Percentiles rank a stretch among this genome's conserved stretches.
Conservation (phyloP, 1,140 invertebrate species). For the Condylostylus longicornis region DNA sequence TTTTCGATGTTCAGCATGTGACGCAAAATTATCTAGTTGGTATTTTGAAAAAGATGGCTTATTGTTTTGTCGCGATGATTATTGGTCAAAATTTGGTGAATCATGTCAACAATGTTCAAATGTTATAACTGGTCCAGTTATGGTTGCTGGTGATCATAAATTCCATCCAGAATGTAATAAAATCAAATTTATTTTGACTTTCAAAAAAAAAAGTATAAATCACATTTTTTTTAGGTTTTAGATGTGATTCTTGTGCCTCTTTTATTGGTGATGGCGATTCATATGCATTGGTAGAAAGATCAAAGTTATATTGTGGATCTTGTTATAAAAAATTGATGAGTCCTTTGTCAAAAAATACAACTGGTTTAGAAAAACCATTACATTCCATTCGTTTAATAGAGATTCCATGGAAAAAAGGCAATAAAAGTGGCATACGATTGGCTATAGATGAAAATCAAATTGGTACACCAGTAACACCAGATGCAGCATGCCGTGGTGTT, state of each 20-base stretch:
- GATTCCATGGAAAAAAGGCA: slow-evolving; percentile 40
- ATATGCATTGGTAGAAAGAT: slow-evolving; percentile 76
- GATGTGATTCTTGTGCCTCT: slow-evolving; percentile 61
- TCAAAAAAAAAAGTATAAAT: too few relatives aligned
- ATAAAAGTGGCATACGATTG: slow-evolving; percentile 23
- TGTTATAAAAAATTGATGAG: slow-evolving; percentile 43
- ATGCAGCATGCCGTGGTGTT: slow-evolving; percentile 35
- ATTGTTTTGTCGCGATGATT: slow-evolving; percentile 79
- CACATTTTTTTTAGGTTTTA: too few relatives aligned
- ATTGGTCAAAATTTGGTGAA: slow-evolving; percentile 76
- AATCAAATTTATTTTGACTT: too few relatives aligned
- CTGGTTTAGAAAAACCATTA: slow-evolving; percentile 35
- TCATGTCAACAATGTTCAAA: slow-evolving; percentile 74
- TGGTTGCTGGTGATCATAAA: slow-evolving; percentile 86
- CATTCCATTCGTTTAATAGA: slow-evolving; percentile 69
- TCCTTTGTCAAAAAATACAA: neutral
- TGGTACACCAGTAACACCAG: slow-evolving; percentile 36
- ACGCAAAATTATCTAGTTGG: slow-evolving; percentile 66
- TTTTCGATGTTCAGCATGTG: slow-evolving; percentile 78
- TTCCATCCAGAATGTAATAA: slow-evolving; percentile 94
- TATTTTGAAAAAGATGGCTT: slow-evolving; percentile 86
- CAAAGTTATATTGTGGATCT: slow-evolving; percentile 64
- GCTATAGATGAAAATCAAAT: slow-evolving; percentile 39
- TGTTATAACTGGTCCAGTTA: slow-evolving; percentile 81
- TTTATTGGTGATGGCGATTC: slow-evolving; percentile 85